Conservation (phyloP, 2,113 vertebrate species). For the Nothoprocta pentlandii region DNA sequence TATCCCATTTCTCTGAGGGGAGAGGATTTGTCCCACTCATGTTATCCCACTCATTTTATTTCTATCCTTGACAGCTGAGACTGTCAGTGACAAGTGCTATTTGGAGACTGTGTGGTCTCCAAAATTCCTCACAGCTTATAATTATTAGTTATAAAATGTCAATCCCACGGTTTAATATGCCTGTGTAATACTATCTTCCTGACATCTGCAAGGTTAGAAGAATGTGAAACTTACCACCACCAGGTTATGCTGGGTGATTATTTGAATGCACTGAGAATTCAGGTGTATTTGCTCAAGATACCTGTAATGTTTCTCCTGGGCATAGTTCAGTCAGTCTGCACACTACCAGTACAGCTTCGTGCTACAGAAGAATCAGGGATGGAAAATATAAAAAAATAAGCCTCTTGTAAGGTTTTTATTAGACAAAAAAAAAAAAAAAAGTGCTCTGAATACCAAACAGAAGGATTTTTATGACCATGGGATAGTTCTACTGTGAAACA, state of each 20-base stretch:
- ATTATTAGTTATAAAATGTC: background rate
- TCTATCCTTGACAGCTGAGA: background rate
- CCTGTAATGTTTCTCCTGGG: background rate
- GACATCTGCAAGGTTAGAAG: slow-evolving; percentile 1
- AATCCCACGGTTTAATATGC: background rate
- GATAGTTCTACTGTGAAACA: background rate
- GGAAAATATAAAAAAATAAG: background rate
- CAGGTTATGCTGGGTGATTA: background rate
- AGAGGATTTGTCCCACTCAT: background rate
- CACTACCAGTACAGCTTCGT: background rate
- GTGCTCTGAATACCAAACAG: background rate
- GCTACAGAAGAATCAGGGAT: background rate
- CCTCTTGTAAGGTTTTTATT: background rate
- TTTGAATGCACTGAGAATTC: background rate
- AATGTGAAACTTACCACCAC: background rate
- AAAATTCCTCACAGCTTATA: background rate
- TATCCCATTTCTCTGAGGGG: background rate
- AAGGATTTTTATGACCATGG: background rate
- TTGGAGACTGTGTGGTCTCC: background rate
- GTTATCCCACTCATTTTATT: background rate
- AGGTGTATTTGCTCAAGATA: background rate
- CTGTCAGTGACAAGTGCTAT: background rate
- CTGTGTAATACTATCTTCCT: background rate
- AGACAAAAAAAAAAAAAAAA: background rate
- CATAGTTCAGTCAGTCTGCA: background rate